Conservation (phyloP, 1,140 invertebrate genomes). For the Bombus pyrosoma region DNA sequence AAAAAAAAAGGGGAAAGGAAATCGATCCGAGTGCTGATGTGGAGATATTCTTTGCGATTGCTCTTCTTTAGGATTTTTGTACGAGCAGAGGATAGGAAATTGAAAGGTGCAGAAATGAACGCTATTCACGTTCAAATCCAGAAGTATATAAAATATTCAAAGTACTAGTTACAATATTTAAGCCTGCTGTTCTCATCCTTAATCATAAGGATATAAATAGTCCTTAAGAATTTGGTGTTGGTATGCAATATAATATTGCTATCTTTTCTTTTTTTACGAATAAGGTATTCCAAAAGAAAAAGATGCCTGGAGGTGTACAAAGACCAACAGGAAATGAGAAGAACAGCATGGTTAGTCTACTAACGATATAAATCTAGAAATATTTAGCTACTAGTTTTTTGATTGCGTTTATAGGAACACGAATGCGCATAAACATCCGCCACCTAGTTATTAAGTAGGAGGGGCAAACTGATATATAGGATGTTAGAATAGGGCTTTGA, state of each 20-base stretch:
- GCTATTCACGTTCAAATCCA: too few species aligned
- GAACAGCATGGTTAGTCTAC: background rate
- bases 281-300: background rate
- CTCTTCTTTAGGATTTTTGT: background rate
- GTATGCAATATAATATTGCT: background rate
- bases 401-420: background rate
- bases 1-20: background rate
- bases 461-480: background rate
- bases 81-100: background rate
- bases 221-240: background rate
- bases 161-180: too few species aligned
- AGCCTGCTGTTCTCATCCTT: too few species aligned
- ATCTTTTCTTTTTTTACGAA: background rate
- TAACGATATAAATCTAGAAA: background rate
- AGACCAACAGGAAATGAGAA: background rate
- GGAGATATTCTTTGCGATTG: background rate
- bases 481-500: background rate
- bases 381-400: background rate
- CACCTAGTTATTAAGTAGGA: background rate
- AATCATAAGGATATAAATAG: too few species aligned
- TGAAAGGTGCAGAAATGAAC: too few species aligned
- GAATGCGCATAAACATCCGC: background rate
- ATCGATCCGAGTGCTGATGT: background rate
- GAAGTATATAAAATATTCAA: too few species aligned
- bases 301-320: background rate